Evolutionary conservation across 1,140 invertebrate species (phyloP).

Genomic region (Pogonomyrmex barbatus): DNA sequence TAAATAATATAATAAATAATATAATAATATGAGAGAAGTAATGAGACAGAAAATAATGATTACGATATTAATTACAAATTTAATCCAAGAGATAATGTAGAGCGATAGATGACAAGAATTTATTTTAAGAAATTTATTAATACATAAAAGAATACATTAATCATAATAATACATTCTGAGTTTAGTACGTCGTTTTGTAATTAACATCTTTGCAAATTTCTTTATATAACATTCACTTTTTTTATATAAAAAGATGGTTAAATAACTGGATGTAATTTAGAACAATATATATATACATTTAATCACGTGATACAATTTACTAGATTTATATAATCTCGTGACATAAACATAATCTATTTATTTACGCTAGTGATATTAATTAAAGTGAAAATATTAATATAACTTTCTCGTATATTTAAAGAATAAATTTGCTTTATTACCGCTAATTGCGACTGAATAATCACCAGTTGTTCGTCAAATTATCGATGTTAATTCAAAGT

Average conservation of each 20-base stretch:
- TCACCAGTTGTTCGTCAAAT: neutral
- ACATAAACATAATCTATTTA: neutral
- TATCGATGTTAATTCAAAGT: conserved; percentile 3
- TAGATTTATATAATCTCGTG: neutral
- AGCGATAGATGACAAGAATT: neutral
- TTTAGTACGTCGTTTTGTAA: neutral
- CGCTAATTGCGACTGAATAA: neutral
- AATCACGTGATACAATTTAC: neutral
- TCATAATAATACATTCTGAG: neutral
- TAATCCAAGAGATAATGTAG: neutral
- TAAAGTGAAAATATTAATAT: neutral
- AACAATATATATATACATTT: neutral
- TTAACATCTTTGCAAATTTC: neutral
- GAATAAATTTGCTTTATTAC: neutral
- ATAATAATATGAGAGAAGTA: neutral
- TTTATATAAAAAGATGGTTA: neutral
- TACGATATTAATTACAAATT: neutral
- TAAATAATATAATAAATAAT: neutral
- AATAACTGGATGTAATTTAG: neutral
- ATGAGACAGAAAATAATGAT: neutral
- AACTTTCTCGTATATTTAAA: neutral
- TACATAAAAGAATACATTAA: neutral
- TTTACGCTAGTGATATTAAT: neutral
- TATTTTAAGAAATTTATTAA: conserved; percentile 4
- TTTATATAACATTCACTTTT: conserved; percentile 8